Conservation (phyloP, 2,797 vertebrate species). For the Ficedula albicollis region DNA sequence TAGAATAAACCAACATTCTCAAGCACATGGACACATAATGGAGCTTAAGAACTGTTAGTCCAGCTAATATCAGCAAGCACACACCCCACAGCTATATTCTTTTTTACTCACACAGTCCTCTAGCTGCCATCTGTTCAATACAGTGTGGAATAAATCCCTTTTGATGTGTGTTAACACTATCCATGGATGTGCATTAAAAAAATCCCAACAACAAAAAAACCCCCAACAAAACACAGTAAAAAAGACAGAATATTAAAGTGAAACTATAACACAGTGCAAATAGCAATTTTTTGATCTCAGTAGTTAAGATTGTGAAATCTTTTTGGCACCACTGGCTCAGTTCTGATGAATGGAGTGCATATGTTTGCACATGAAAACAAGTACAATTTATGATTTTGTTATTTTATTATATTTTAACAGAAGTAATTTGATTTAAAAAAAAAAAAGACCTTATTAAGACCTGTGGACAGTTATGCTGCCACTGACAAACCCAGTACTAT, state of each 20-base stretch:
- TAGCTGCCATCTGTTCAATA: slow-evolving; percentile 56
- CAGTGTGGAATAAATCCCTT: slow-evolving; percentile 22
- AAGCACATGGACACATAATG: neutral
- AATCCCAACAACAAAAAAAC: neutral
- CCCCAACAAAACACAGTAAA: neutral
- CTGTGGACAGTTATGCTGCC: neutral
- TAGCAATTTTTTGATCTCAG: neutral
- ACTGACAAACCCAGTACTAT: neutral
- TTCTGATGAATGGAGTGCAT: neutral
- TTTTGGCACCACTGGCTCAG: neutral
- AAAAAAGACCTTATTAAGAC: neutral
- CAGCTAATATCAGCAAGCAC: neutral
- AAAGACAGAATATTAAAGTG: neutral
- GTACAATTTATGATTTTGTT: neutral
- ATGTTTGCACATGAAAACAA: neutral
- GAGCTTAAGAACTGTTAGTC: neutral
- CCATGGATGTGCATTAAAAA: neutral
- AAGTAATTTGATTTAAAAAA: neutral
- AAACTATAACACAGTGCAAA: neutral
- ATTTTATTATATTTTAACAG: neutral
- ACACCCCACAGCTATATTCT: neutral
- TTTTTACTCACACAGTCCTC: neutral
- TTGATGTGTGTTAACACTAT: slow-evolving; percentile 37
- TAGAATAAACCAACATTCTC: neutral
- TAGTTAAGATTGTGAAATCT: neutral